These are phyloP conservation scores for Acropora yongei DNA, from an alignment of 64 coral and sea anemone species.

Conservation along the genomic window DNA sequence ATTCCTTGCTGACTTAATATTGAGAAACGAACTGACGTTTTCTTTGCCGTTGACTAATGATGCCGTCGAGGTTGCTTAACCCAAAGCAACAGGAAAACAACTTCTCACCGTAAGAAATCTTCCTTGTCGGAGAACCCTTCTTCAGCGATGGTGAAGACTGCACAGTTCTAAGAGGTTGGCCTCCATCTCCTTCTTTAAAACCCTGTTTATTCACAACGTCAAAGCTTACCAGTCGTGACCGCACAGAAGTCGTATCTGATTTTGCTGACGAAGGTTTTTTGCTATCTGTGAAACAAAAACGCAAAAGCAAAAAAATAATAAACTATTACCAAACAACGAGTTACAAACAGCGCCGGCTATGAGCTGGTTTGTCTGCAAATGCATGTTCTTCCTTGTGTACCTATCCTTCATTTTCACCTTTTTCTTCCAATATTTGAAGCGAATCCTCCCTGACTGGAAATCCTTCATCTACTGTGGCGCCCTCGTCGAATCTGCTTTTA, in stretches of 20 bases:
- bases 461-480: background rate
- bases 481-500: background rate
- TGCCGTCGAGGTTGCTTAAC: background rate
- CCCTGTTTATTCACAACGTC: background rate
- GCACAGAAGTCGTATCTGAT: constrained; percentile 47
- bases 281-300: constrained; percentile 21
- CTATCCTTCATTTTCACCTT: constrained; percentile 43
- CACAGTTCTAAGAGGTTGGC: constrained; percentile 1
- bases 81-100: background rate
- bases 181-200: background rate
- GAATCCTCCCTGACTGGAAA: background rate
- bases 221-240: background rate
- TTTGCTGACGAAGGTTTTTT: constrained; percentile 32
- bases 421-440: background rate
- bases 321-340: too few relatives aligned
- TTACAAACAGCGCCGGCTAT: too few relatives aligned
- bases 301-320: too few relatives aligned
- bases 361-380: background rate
- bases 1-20: too few relatives aligned
- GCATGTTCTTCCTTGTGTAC: background rate
- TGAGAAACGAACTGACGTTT: too few relatives aligned
- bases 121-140: constrained; percentile 11
- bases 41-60: too few relatives aligned
- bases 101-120: background rate
- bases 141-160: constrained; percentile 27